Base-by-base conservation (phyloP, 1,140 invertebrate species). In the Drosophila melanogaster region DNA sequence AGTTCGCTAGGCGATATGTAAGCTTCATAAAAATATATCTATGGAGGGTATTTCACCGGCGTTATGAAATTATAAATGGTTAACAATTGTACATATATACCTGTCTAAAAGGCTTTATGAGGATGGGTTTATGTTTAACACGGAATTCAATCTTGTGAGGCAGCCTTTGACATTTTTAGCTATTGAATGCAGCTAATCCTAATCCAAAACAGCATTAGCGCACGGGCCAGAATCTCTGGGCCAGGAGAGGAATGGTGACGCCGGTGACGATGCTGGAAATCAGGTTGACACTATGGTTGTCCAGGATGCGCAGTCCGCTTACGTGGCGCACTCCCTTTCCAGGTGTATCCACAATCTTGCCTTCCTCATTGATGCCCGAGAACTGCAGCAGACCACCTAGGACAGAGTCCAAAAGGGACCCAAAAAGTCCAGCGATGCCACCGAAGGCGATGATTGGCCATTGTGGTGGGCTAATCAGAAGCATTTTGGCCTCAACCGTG, bases 201-300 rank as follows among this genome's bases (percentile, higher is more conserved):
- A 33, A 24, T 30, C 15, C 11, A 33, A 46, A 38, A 30, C 30
- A 49, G 24, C 7, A 35, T 80, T 19, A 91, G 47, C 81, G 78
- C 37, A 72, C 67, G 2, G 94, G 94, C 95, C 95, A 96, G 44
- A 95, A 92, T 55, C 93, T 89, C 79, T 95, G 95, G 8, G 96
- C 95, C 47, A 97, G 87, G 72, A 94, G 93, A 4, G 97, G 97
- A 56, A 96, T 94, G 7, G 95, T 91, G 6, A 98, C 85, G 10
- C 95, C 96, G 67, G 95, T 96, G 1, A 96, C 92, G 41, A 98
- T 94, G 58, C 95, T 96, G 0, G 97, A 96, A 51, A 98, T 92
- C 15, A 98, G 93, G 92, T 98, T 98, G 0, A 98, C 96, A 92
- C 96, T 96, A 83, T 98, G 96, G 92, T 98, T 98, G 91, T 98